phyloP scores from a whole-genome alignment of 2,113 vertebrate species.

The Poeciliopsis retropinna region DNA sequence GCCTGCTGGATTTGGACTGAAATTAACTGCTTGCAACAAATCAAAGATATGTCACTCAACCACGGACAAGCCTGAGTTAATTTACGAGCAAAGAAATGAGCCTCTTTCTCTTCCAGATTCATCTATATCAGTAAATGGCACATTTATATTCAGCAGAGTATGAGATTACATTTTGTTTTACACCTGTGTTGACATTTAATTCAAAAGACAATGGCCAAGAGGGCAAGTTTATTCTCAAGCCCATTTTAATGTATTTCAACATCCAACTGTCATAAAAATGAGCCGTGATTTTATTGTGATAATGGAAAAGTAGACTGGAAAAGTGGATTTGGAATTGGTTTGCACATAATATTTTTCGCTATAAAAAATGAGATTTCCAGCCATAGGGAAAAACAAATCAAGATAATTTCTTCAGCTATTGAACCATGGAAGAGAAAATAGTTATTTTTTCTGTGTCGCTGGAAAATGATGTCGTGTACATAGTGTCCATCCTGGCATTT shows the following conservation, averaged over 20 bases:
- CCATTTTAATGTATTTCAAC: slow-evolving; percentile 76
- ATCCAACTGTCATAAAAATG: slow-evolving; percentile 70
- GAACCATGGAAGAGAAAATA: slow-evolving; percentile 73
- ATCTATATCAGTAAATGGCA: slow-evolving; percentile 77
- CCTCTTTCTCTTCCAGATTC: slow-evolving; percentile 66
- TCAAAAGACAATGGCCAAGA: slow-evolving; percentile 76
- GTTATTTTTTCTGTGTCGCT: slow-evolving; percentile 75
- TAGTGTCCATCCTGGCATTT: slow-evolving; percentile 44
- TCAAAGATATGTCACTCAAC: slow-evolving; percentile 80
- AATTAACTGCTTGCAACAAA: slow-evolving; percentile 79
- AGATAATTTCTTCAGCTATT: slow-evolving; percentile 76
- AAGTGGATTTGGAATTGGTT: slow-evolving; percentile 79
- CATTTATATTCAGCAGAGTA: slow-evolving; percentile 78
- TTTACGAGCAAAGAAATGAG: slow-evolving; percentile 72
- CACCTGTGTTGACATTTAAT: slow-evolving; percentile 80
- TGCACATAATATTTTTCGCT: slow-evolving; percentile 74
- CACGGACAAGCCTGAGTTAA: slow-evolving; percentile 66
- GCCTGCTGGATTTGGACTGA: slow-evolving; percentile 70
- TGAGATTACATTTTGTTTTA: slow-evolving; percentile 80
- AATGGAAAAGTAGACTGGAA: slow-evolving; percentile 77
- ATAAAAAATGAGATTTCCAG: slow-evolving; percentile 77
- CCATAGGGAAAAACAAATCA: slow-evolving; percentile 78
- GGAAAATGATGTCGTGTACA: slow-evolving; percentile 63
- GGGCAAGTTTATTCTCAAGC: slow-evolving; percentile 68
- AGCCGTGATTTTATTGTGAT: slow-evolving; percentile 78